Base-by-base conservation (phyloP, 2,888 invertebrate genomes). In the Leptopilina drosophilae region DNA sequence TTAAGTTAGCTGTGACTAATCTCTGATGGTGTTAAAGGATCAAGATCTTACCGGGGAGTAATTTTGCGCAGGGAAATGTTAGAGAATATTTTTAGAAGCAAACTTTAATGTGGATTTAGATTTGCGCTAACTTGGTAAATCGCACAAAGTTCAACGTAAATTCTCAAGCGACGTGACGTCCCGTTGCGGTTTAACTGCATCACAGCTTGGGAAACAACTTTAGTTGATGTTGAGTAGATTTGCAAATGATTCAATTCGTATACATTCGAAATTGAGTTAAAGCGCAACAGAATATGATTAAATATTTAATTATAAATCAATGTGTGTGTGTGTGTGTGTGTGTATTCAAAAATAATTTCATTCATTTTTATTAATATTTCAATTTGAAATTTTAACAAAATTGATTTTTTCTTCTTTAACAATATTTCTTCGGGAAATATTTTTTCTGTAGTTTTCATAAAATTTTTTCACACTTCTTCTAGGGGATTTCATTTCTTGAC, bases 211-310 rank as follows among this genome's bases (percentile, higher is more conserved):
- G 8, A 73, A 73, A 53, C 73, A 56, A 56, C 73, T 56, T 62
- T 73, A 56, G 49, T 53, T 73, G 53, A 56, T 56, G 73, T 56
- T 73, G 56, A 73, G 53, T 53, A 73, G 73, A 56, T 73, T 53
- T 73, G 33, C 56, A 73, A 73, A 20, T 73, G 53, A 73, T 73
- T 53, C 73, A 73, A 73, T 73, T 14, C 33, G 5, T 73, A n/a
- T 33, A 33, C 53, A 73, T 53, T 73, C 49, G 26, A 49, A 69
- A 46, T 26, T 15, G 20, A 20, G 15, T 53, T 69, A 42, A 65
- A 65, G 26, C 14, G 3, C 33, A 33, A 40, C 14, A 12, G 42
- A 42, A 65, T n/a, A 7, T 65, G 5, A 65, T 65, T 65, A 65
- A 65, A n/a, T 15, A 62, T 59, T 59, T n/a, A 59, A 59, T n/a